Conservation (phyloP, 2,113 vertebrate genomes). For the Corythornis cristatus region DNA sequence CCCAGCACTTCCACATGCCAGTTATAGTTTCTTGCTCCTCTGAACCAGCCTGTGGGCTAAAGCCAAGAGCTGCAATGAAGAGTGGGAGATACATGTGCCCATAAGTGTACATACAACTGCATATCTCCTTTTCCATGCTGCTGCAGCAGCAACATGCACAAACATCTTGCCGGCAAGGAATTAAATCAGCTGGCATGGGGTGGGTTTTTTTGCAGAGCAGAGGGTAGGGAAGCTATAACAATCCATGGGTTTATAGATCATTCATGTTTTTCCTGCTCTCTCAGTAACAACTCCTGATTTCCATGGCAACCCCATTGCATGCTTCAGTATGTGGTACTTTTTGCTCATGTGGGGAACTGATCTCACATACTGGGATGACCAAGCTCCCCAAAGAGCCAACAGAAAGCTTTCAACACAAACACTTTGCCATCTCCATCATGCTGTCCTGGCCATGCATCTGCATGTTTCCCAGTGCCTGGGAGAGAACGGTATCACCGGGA, state of each 20-base stretch:
- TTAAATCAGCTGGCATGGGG: background rate
- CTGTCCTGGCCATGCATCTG: background rate
- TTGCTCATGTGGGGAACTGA: background rate
- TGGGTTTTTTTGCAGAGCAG: background rate
- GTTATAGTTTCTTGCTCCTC: background rate
- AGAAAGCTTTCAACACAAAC: background rate
- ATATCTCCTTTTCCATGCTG: accelerated
- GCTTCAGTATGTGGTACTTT: background rate
- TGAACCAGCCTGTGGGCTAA: background rate
- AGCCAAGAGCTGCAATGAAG: background rate
- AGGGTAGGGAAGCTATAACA: background rate
- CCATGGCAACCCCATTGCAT: conserved; percentile 48
- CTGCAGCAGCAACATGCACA: background rate
- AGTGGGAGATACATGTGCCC: accelerated
- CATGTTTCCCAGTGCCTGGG: background rate
- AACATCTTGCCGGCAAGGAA: background rate
- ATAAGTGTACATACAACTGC: accelerated
- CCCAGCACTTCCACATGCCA: background rate
- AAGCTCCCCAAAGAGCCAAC: background rate
- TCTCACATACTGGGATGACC: background rate
- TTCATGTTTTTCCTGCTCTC: conserved; percentile 42
- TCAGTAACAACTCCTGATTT: conserved; percentile 22
- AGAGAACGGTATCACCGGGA: background rate
- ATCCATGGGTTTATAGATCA: background rate
- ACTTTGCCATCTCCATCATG: background rate